Evolutionary conservation across 2,888 invertebrate species (phyloP), one percentile per base, ranked within the genome.

Genomic region (Craniophora ligustri): DNA sequence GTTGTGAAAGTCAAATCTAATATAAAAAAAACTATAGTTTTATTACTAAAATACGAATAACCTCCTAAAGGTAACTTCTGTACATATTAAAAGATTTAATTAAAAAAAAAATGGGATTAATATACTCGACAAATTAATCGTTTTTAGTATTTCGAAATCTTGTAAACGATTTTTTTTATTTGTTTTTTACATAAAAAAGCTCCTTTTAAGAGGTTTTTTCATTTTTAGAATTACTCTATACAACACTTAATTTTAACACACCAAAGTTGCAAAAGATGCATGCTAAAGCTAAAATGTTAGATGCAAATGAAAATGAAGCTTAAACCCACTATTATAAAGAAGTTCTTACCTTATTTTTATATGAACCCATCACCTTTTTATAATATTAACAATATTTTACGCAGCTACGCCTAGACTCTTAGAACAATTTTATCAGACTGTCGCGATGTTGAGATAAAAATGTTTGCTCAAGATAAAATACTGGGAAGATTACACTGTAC

Each of bases 341-440:
- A 73, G 66, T 54, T 59, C 92, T 92, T 91, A 91, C 92, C 91
- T 92, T 77, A 28, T 10, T 76, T 74, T 26, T 26, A 4, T 0
- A 26, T n/a, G n/a, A 84, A 79, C 88, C 92, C 91, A 87, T 87
- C 92, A 92, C 92, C 92, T 50, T 41, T 5, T 28, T 55, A 42
- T 84, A 85, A 83, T 84, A 79, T 77, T 75, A 70, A 75, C n/a
- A 75, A 76, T 67, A 68, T 63, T 75, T 67, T 55, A 61, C 65
- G n/a, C n/a, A n/a, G n/a, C 63, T 75, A 13, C 70, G 71, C 70
- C 77, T 76, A 71, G 44, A 23, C 75, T 58, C 64, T 23, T 39
- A 68, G 76, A 68, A 34, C 19, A 53, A 47, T 49, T 32, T 56
- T 73, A 63, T 73, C 70, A 48, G 16, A 72, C 70, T 71, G 57